phyloP scores from a whole-genome alignment of 2,888 invertebrate genomes.

The Rhorus exstirpatorius region DNA sequence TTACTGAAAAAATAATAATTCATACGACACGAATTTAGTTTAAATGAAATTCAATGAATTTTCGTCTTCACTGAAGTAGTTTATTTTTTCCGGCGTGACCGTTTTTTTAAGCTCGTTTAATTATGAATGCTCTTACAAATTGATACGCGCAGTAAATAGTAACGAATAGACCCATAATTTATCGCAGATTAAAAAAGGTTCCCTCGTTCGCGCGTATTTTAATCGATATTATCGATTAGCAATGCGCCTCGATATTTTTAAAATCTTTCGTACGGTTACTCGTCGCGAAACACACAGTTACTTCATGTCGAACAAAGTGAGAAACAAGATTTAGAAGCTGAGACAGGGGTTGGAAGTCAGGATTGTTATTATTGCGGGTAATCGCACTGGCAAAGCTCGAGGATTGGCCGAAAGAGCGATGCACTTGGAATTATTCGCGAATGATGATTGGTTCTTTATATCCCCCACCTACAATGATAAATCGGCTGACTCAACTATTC shows the following conservation, averaged over 20 bases:
- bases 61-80: too few relatives aligned
- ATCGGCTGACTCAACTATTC: conserved; percentile 82
- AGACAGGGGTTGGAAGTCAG: conserved; percentile 67
- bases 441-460: conserved; percentile 65
- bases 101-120: neutral
- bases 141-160: neutral
- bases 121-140: neutral
- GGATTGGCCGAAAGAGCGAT: conserved; percentile 74
- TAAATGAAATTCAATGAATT: too few relatives aligned
- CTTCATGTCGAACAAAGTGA: conserved; percentile 21
- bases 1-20: neutral
- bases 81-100: neutral
- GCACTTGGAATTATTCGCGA: conserved; percentile 53
- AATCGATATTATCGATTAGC: conserved; percentile 38
- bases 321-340: conserved; percentile 40
- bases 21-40: neutral
- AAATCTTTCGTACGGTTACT: conserved; percentile 30
- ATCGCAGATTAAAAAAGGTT: conserved; percentile 49
- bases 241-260: conserved; percentile 19
- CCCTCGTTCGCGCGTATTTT: conserved; percentile 44
- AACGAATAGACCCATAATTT: conserved; percentile 26
- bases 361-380: conserved; percentile 55
- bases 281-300: neutral
- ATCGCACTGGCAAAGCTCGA: conserved; percentile 46
- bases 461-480: conserved; percentile 70